These are phyloP conservation scores for Drosophila merina DNA, from an alignment of 2,888 invertebrate species.

Conservation along the genomic window DNA sequence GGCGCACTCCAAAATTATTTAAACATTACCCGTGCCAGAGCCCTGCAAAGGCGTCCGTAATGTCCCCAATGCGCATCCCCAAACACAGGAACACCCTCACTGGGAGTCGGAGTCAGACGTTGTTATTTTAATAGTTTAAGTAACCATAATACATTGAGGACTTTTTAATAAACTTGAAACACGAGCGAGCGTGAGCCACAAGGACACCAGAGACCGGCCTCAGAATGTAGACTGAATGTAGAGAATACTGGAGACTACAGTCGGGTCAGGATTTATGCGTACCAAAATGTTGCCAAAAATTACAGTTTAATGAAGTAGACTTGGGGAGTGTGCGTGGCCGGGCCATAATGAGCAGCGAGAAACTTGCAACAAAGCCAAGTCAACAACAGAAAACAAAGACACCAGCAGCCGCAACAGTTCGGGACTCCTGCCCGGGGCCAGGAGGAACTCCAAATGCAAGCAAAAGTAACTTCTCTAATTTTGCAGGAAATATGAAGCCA, in stretches of 20 bases:
- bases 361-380: slow-evolving; percentile 60
- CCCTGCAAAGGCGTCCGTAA: neutral
- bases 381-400: slow-evolving; percentile 38
- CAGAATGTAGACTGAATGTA: slow-evolving; percentile 20
- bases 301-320: slow-evolving; percentile 82
- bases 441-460: slow-evolving; percentile 57
- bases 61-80: slow-evolving; percentile 20
- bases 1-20: slow-evolving; percentile 68
- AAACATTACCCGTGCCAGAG: slow-evolving; percentile 63
- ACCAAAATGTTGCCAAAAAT: slow-evolving; percentile 81
- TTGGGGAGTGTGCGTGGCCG: slow-evolving; percentile 43
- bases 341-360: slow-evolving; percentile 75
- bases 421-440: slow-evolving; percentile 6
- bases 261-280: slow-evolving; percentile 75
- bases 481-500: slow-evolving; percentile 82
- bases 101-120: slow-evolving; percentile 36
- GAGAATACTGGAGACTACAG: slow-evolving; percentile 36
- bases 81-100: slow-evolving; percentile 11
- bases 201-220: slow-evolving; percentile 53
- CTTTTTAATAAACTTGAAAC: slow-evolving; percentile 80
- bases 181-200: slow-evolving; percentile 65
- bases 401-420: slow-evolving; percentile 31
- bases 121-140: slow-evolving; percentile 79
- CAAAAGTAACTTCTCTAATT: slow-evolving; percentile 80
- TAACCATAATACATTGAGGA: slow-evolving; percentile 79